A percentile compares a stretch with the other conserved stretches of the same genome.
These are phyloP conservation scores for Volucella bombylans DNA, from an alignment of 2,888 invertebrate genomes.

Conservation along the genomic window DNA sequence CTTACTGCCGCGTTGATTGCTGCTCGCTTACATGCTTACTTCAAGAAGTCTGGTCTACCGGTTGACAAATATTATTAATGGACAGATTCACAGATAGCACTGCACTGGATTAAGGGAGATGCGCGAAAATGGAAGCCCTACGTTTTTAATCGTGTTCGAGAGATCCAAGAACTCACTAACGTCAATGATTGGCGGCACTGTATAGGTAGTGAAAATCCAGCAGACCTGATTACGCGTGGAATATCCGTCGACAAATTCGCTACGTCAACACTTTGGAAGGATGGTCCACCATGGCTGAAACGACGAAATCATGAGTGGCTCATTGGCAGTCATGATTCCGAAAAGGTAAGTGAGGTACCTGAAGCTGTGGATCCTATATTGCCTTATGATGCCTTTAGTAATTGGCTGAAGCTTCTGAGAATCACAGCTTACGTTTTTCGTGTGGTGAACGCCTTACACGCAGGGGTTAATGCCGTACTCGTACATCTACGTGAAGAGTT, in stretches of 20 bases:
- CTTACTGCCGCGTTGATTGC: constrained; percentile 20
- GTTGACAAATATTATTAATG: constrained; percentile 5
- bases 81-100: constrained; percentile 25
- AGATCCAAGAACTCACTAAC: constrained; percentile 15
- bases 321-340: too few relatives aligned
- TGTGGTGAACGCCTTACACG: too few relatives aligned
- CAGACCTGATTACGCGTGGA: neutral
- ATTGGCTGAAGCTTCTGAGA: too few relatives aligned
- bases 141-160: constrained; percentile 10
- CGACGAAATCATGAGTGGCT: too few relatives aligned
- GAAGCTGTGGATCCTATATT: too few relatives aligned
- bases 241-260: constrained; percentile 1
- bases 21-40: constrained; percentile 9
- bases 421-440: too few relatives aligned
- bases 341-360: too few relatives aligned
- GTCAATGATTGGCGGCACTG: constrained; percentile 23
- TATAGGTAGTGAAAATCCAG: too few relatives aligned
- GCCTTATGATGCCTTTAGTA: too few relatives aligned
- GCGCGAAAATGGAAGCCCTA: neutral
- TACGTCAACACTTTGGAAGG: constrained; percentile 9
- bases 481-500: constrained; percentile 6
- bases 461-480: constrained; percentile 29
- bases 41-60: neutral
- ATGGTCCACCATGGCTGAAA: neutral
- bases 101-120: too few relatives aligned